A percentile compares a stretch with the other conserved stretches of the same genome.
phyloP scores from a whole-genome alignment of 2,113 vertebrate genomes.

The Thryonomys swinderianus region DNA sequence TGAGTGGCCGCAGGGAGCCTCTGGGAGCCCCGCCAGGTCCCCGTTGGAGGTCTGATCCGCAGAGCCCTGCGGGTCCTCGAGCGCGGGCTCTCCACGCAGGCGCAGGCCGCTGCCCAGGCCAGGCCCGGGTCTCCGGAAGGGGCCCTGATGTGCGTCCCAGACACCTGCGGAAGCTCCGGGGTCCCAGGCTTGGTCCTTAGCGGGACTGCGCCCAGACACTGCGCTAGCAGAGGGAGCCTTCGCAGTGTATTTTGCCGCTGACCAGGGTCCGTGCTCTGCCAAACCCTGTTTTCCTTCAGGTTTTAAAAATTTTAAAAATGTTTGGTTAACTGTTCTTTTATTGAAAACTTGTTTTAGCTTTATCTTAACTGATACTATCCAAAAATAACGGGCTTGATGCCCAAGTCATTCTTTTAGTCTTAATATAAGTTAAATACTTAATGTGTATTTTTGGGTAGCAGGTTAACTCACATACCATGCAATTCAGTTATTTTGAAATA shows the following conservation, averaged over 20 bases:
- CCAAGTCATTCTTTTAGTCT: constrained; percentile 17
- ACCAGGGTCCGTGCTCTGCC: not conserved
- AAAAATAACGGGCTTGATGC: not conserved
- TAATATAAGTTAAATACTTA: not conserved
- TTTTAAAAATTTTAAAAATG: not conserved
- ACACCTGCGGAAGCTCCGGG: not conserved
- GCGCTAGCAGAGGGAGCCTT: not conserved
- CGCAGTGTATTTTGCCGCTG: not conserved
- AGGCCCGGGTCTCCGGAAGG: not conserved
- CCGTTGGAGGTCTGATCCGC: not conserved
- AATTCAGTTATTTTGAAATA: not conserved
- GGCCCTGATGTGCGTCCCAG: not conserved
- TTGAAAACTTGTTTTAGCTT: constrained; percentile 23
- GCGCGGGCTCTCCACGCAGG: not conserved
- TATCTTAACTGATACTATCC: not conserved
- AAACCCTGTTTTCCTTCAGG: not conserved
- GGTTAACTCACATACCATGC: not conserved
- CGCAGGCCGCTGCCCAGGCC: no score
- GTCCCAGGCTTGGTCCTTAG: not conserved
- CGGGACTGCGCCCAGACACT: no score
- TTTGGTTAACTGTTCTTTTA: not conserved
- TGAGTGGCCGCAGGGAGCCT: not conserved
- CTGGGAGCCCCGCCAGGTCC: fast-evolving
- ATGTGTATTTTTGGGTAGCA: not conserved
- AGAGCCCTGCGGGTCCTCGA: not conserved